These are phyloP conservation scores for Triplophysa bombifrons DNA, from an alignment of 2,797 vertebrate genomes.

Conservation along the genomic window DNA sequence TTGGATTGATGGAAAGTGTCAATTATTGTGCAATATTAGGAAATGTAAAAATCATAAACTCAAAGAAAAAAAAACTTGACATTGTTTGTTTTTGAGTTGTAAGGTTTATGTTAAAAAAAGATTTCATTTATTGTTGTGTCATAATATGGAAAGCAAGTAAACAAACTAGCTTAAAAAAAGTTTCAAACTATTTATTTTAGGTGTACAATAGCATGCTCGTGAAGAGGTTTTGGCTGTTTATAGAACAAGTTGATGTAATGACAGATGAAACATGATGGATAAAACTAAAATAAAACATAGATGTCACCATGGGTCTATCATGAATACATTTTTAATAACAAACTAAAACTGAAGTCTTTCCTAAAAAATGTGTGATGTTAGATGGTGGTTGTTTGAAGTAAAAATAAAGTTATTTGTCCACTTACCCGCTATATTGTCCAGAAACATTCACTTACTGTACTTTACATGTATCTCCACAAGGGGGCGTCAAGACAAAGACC, in stretches of 20 bases:
- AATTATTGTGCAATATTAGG: background rate
- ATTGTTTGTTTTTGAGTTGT: constrained; percentile 2
- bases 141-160: background rate
- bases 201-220: constrained; percentile 36
- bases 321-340: background rate
- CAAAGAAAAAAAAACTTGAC: background rate
- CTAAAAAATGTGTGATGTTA: background rate
- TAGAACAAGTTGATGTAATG: constrained; percentile 19
- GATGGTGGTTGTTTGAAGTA: background rate
- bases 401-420: constrained; percentile 16
- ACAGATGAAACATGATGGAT: background rate
- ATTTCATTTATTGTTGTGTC: background rate
- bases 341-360: background rate
- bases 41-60: background rate
- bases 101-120: constrained; percentile 7
- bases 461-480: constrained; percentile 2
- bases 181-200: constrained; percentile 4
- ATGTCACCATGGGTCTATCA: background rate
- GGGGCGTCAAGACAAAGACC: background rate
- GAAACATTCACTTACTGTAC: background rate
- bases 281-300: background rate
- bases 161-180: background rate
- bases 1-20: background rate
- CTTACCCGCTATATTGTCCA: background rate
- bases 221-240: constrained; percentile 10